Evolutionary conservation across 2,888 invertebrate genomes (phyloP).

Genomic region (Cataglyphis rosenhaueri): DNA sequence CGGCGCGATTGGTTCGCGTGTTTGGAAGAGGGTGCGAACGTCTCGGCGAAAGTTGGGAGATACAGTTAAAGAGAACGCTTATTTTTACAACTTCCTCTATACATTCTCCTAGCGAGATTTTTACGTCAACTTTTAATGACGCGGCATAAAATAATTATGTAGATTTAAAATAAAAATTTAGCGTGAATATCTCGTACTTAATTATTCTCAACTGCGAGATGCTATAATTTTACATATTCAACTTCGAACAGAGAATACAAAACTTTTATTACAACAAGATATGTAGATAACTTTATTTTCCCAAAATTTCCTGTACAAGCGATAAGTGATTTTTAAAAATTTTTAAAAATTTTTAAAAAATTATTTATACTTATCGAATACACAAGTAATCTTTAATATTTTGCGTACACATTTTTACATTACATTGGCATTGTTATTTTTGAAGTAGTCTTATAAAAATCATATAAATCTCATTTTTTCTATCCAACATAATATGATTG

Average conservation of each 20-base stretch:
- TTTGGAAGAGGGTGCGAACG: constrained; percentile 1
- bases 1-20: constrained; percentile 8
- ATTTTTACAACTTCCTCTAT: neutral
- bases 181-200: neutral
- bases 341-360: too few species aligned
- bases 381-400: neutral
- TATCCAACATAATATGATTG: neutral
- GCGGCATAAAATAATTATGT: neutral
- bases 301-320: neutral
- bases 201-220: neutral
- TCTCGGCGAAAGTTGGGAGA: constrained; percentile 10
- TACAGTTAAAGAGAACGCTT: neutral
- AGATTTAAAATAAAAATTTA: neutral
- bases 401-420: neutral
- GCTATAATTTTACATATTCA: neutral
- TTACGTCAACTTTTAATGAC: neutral
- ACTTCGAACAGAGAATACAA: neutral
- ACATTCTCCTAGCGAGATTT: neutral
- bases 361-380: too few species aligned
- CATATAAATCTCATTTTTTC: neutral
- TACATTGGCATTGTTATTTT: neutral
- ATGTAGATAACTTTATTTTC: neutral
- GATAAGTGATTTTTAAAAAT: neutral
- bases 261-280: neutral
- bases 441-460: neutral